Evolutionary conservation across 2,113 vertebrate species (phyloP), one percentile per base, ranked within the genome.

Genomic region (Heterocephalus glaber): DNA sequence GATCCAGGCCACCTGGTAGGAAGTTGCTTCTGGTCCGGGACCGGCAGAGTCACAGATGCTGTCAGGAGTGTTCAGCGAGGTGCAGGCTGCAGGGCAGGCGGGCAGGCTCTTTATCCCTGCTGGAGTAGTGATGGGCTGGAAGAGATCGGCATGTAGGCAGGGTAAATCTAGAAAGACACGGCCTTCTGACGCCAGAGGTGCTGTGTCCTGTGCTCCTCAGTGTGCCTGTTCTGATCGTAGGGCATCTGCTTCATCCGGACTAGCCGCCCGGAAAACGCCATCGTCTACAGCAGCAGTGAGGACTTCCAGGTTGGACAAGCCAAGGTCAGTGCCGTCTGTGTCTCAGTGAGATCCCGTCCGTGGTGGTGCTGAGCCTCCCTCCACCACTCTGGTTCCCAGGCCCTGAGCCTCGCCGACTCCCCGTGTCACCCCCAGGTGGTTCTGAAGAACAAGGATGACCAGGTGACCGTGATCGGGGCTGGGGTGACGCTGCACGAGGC

Each of bases 181-280:
- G 72, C 26, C 9, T 20, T 26, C 61, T 2, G 2, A 77, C 82
- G 60, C 2, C 52, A 22, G n/a, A 13, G 20, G 0, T 10, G 38
- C 54, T 8, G 0, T 0, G 0, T 13, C 58, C 79, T 26, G 0
- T 49, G 16, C 49, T 41, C 54, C 87, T 94, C 19, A 2, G 3
- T 97, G 56, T 58, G 7, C 82, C 79, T 97, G 17, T 97, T 96
- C 96, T 0, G 3, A 10, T 92, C 82, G 72, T 92, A 99, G 99
- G 99, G 99, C 86, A 98, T 99, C 98, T 99, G 99, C 96, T 99
- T 99, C 98, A 99, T 99, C 97, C 98, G 99, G 93, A 99, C 99
- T 70, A 99, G 99, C 98, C 99, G 99, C 97, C 99, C 99, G 66
- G 99, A 99, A 97, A 99, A 98, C 14, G 83, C 98, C 79, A 98